Base-by-base conservation (phyloP, 2,797 vertebrate genomes). In the Scolopax rusticola region DNA sequence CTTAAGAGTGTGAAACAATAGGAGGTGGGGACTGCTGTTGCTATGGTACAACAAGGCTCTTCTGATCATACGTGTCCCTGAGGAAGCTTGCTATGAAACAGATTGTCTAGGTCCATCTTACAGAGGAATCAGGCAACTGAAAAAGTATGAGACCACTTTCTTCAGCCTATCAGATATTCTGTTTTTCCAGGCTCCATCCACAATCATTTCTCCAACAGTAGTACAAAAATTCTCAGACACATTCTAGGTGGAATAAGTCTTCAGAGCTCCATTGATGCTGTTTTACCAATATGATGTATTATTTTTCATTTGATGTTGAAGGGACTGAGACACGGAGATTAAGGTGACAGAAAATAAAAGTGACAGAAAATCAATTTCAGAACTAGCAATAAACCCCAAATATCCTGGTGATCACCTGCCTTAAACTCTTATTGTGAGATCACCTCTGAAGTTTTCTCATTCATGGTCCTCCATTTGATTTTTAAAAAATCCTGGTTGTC, bases 41-140 rank as follows among this genome's bases (percentile, higher is more conserved):
- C 95, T 86, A 95, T 87, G 89, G 90, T 48, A 91, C 79, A 83
- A 59, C 1, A 25, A 92, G 80, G 54, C 74, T 93, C 64, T 95
- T 89, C 85, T 88, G 60, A 94, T 92, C 74, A 81, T 45, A 88
- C 5, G 1, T 12, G 36, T 94, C 91, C 82, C 93, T 41, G 54
- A 93, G 91, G 95, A 95, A 92, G 65, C 64, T 85, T 56, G 24
- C 87, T 87, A 18, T 45, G 50, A 93, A 93, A 61, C 57, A 78
- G 87, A 94, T 75, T 95, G 77, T 77, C 27, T 36, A 30, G 47
- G 47, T 97, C 81, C 89, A 15, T 75, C 71, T 90, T 84, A 71
- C 12, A 14, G 64, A 93, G 36, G 51, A 89, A 90, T 76, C 73
- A 91, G 85, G 60, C 5, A 27, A 81, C 41, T 71, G 53, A 70